Conservation (phyloP, 1,140 invertebrate genomes). For the Copidosoma floridanum region DNA sequence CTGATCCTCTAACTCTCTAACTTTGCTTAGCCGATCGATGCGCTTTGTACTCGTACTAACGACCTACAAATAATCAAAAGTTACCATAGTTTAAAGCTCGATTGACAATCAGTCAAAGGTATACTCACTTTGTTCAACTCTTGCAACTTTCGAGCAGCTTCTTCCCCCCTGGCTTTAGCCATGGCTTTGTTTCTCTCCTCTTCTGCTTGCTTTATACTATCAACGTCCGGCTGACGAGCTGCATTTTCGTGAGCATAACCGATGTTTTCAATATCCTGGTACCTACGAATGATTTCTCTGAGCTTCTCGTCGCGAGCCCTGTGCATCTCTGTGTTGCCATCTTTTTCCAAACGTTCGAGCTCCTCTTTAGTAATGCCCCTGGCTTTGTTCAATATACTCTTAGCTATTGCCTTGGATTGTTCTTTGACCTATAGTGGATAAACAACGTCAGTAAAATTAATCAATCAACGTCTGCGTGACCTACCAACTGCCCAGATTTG, state of each 20-base stretch:
- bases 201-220: slow-evolving; percentile 39
- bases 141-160: slow-evolving; percentile 46
- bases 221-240: slow-evolving; percentile 43
- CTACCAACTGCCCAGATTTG: no score
- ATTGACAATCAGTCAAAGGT: no score
- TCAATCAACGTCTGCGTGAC: no score
- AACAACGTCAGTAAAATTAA: no score
- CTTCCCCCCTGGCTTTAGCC: slow-evolving; percentile 49
- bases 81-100: neutral
- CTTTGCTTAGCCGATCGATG: slow-evolving; percentile 47
- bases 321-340: slow-evolving; percentile 47
- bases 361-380: slow-evolving; percentile 50
- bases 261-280: slow-evolving; percentile 55
- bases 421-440: slow-evolving; percentile 59
- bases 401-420: slow-evolving; percentile 58
- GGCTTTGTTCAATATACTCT: slow-evolving; percentile 52
- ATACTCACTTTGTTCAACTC: slow-evolving; percentile 33
- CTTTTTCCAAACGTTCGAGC: slow-evolving; percentile 48
- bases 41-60: slow-evolving; percentile 18
- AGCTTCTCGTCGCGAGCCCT: slow-evolving; percentile 53
- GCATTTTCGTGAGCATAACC: slow-evolving; percentile 55
- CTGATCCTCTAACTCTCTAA: slow-evolving; percentile 54
- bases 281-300: slow-evolving; percentile 53
- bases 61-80: slow-evolving; percentile 10
- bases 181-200: slow-evolving; percentile 41